These are phyloP conservation scores for Ganaspis sp. DNA, from an alignment of 1,140 invertebrate genomes.

Conservation along the genomic window DNA sequence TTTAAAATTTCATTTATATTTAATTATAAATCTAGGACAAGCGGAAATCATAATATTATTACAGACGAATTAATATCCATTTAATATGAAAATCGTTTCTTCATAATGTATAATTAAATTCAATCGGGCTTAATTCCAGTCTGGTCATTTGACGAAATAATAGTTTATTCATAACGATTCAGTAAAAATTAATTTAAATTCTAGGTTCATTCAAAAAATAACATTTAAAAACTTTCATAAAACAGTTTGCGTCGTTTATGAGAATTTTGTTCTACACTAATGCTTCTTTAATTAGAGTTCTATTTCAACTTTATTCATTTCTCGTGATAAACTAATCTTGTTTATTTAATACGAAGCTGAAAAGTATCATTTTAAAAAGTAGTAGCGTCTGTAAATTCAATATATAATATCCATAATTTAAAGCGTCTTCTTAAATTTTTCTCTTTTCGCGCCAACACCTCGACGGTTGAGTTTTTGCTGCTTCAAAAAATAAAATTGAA, in stretches of 20 bases:
- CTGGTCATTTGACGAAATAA: no score
- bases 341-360: background rate
- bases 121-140: no score
- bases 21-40: background rate
- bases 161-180: no score
- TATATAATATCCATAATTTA: background rate
- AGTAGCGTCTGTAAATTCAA: background rate
- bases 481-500: conserved; percentile 21
- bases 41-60: no score
- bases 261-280: no score
- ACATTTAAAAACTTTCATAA: no score
- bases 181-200: no score
- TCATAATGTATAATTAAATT: no score
- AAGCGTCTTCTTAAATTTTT: background rate
- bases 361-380: background rate
- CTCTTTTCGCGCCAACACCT: background rate
- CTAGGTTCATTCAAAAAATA: no score
- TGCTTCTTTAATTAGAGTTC: background rate
- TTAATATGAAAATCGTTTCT: no score
- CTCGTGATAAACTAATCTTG: background rate
- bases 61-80: no score
- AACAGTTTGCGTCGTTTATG: no score
- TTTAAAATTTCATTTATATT: background rate
- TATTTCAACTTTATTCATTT: background rate
- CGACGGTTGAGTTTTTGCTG: background rate